A percentile compares a stretch with the other conserved stretches of the same genome.
Conservation (phyloP, 2,113 vertebrate species). For the Megalops atlanticus region DNA sequence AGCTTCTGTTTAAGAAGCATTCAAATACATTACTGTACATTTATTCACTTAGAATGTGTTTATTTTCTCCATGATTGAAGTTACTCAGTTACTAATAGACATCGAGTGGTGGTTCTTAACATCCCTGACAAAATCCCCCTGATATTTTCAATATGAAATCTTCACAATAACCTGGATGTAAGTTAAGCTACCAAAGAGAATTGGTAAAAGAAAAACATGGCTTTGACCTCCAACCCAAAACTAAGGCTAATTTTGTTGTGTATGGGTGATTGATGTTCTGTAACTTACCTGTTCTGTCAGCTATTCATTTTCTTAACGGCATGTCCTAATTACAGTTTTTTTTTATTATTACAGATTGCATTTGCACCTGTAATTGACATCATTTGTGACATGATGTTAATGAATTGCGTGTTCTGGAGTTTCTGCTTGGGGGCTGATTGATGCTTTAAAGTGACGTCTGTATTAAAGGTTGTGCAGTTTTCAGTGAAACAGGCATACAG, state of each 20-base stretch:
- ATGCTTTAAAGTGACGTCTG: neutral
- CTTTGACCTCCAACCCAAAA: neutral
- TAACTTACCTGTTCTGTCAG: neutral
- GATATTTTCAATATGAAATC: neutral
- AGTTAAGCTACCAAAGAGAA: neutral
- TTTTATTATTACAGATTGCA: neutral
- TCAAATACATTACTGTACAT: neutral
- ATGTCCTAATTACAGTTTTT: neutral
- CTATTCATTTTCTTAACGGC: neutral
- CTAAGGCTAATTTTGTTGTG: neutral
- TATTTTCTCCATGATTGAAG: no score
- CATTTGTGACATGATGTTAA: neutral
- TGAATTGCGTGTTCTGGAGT: neutral
- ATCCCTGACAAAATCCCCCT: neutral
- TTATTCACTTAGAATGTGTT: no score
- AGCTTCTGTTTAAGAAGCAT: neutral
- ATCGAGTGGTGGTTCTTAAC: no score
- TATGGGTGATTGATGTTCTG: neutral
- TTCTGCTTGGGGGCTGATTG: neutral
- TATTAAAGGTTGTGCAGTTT: neutral
- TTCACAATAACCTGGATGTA: neutral
- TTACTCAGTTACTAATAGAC: no score
- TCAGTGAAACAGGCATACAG: neutral
- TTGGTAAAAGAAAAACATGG: neutral
- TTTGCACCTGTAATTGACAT: constrained; percentile 6